phyloP scores from a whole-genome alignment of 2,888 invertebrate species.

The Polydesmus complanatus region DNA sequence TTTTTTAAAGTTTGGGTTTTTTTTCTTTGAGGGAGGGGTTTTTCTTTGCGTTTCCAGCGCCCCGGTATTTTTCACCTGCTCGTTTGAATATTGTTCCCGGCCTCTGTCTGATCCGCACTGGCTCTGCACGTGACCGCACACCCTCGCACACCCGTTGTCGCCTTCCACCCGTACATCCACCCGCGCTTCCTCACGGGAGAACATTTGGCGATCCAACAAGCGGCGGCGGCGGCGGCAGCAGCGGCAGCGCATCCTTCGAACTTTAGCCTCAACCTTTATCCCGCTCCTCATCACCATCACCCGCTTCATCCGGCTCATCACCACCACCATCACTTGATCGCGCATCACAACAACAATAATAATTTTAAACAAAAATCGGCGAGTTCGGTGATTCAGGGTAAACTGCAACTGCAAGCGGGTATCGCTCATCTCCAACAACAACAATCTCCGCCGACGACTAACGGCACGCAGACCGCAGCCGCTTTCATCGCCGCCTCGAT shows the following conservation, averaged over 20 bases:
- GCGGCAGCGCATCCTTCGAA: not conserved
- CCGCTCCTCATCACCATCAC: not conserved
- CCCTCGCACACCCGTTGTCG: constrained; percentile 10
- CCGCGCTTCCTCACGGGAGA: not conserved
- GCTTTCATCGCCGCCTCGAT: too few relatives aligned
- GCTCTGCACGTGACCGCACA: constrained; percentile 16
- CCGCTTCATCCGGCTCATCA: not conserved
- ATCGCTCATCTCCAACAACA: too few relatives aligned
- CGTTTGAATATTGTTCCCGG: too few relatives aligned
- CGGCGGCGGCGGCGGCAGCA: not conserved
- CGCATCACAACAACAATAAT: not conserved
- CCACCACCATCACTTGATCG: not conserved
- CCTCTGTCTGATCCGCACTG: constrained; percentile 8
- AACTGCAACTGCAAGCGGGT: not conserved
- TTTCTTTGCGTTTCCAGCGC: too few relatives aligned
- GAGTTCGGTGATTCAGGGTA: not conserved
- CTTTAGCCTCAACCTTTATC: not conserved
- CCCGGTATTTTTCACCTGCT: too few relatives aligned
- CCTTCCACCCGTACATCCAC: constrained; percentile 15
- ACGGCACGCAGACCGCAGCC: too few relatives aligned
- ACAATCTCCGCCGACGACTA: too few relatives aligned
- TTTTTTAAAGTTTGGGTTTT: not conserved
- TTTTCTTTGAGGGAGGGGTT: not conserved
- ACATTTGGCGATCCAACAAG: not conserved
- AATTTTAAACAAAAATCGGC: not conserved